Evolutionary conservation across 2,888 invertebrate genomes (phyloP), one percentile per base, ranked within the genome.

Genomic region (Cosmopolites sordidus): DNA sequence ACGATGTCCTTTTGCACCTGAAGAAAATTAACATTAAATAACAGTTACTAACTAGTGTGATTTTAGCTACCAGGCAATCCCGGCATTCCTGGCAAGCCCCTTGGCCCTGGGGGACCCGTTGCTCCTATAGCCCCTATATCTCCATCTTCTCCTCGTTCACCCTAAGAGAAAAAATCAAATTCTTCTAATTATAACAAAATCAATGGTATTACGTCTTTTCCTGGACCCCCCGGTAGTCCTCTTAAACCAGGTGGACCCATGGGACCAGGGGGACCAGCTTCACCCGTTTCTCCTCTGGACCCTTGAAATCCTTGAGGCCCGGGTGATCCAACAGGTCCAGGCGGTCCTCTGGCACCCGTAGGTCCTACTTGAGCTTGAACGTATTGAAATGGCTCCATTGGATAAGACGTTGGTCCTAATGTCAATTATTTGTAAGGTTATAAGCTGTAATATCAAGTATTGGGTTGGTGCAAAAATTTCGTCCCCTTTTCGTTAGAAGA

Each of bases 271-370:
- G 82, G 74, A 9, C 92, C 92, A 6, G 81, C 78, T 69, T 91
- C 90, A 1, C 91, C 91, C 1, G 87, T 76, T 60, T 89, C 88
- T 40, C 92, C 92, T 57, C 90, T 79, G 12, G 82, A 78, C 1
- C 92, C 90, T 76, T 90, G 89, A 61, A 91, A 90, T 11, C 92
- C 92, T 73, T 88, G 87, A 0, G 89, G 86, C 1, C 87, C 88
- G 0, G 80, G 71, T 2, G 80, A 66, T 3, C 83, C 83, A 3
- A 67, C 51, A 42, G 70, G 75, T 77, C 90, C 64, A 62, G 86
- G 81, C 39, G 87, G 79, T 59, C 94, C 93, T 67, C 89, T 78
- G 0, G 88, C 82, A 30, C 94, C 93, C 14, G 85, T 81, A 11
- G 88, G 83, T 4, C 90, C 90, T 1, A 88, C 85, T 63, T 87